A percentile compares a stretch with the other conserved stretches of the same genome.
Evolutionary conservation across 2,888 invertebrate species (phyloP).

Genomic region (Clusia tigrina): DNA sequence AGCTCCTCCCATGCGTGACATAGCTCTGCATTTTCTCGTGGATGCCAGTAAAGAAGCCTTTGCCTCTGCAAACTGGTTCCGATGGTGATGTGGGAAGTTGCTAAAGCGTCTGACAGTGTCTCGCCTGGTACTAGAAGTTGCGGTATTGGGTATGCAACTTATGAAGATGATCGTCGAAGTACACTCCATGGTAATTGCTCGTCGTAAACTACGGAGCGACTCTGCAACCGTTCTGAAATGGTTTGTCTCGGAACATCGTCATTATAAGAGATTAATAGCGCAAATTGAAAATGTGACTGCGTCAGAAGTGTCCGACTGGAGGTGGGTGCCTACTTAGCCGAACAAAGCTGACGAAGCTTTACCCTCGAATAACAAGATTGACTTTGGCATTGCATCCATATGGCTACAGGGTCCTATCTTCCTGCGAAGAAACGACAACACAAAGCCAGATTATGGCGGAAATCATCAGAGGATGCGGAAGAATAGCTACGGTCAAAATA

Average conservation of each 20-base stretch:
- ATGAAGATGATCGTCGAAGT: conserved; percentile 12
- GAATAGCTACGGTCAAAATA: too few species aligned
- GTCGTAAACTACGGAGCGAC: conserved; percentile 23
- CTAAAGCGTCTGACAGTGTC: conserved; percentile 20
- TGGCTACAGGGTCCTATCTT: conserved; percentile 24
- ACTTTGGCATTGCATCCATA: conserved; percentile 23
- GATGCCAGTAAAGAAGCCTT: conserved; percentile 30
- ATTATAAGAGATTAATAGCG: conserved; percentile 30
- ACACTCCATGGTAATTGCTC: conserved; percentile 12
- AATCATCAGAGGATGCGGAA: too few species aligned
- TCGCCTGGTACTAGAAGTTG: conserved; percentile 25
- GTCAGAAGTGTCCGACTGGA: conserved; percentile 32
- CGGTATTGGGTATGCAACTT: conserved; percentile 25
- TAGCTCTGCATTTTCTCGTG: conserved; percentile 24
- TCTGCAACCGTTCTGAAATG: conserved; percentile 30
- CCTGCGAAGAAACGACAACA: neutral
- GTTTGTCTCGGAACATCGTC: conserved; percentile 35
- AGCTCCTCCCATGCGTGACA: conserved; percentile 4
- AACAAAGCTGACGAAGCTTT: conserved; percentile 29
- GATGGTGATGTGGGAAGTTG: conserved; percentile 14
- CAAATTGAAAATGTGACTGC: conserved; percentile 19
- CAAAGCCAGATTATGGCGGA: too few species aligned
- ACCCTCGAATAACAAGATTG: neutral
- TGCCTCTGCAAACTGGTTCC: conserved; percentile 25
- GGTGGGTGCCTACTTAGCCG: conserved; percentile 27